Evolutionary conservation across 1,140 invertebrate genomes (phyloP), one percentile per base, ranked within the genome.

Genomic region (Drosophila aff.): DNA sequence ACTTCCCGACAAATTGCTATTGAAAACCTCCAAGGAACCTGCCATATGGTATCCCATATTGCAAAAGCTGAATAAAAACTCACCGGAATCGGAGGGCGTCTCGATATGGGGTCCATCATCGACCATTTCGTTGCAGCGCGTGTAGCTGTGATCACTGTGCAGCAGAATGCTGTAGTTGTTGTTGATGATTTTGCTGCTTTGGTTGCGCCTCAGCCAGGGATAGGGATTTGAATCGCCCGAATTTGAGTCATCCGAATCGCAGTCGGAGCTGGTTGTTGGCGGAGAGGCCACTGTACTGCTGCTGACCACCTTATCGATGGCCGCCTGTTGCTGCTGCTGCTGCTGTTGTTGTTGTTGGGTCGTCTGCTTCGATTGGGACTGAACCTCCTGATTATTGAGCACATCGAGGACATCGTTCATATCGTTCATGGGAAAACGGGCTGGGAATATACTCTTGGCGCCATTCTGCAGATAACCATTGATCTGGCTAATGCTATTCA

Each of bases 31-130:
- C 16, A 13, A 26, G 9, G 23, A 15, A 23, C 10, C 31, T 9
- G 10, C n/a, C 18, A 44, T 21, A 4, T 26, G 28, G 23, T 18
- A 23, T 23, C 15, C 8, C 52, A 15, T 15, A 26, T 23, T 23
- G 10, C 4, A 33, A 28, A 26, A 50, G 5, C 16, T 40, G 38
- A 7, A 16, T 40, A 40, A 38, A 40, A 85, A 96, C 96, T 96
- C 93, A 96, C 97, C 96, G 60, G 97, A 97, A 94, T 97, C 97
- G 4, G 97, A 97, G 49, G 97, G 96, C 69, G 97, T 97, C 80
- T 97, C 96, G 4, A 97, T 95, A 47, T 96, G 66, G 44, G 68
- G 71, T 61, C 76, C 53, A 40, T 79, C 76, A 96, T 43, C 96
- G 94, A 74, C 80, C 74, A 87, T 93, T 28, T 92, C 91, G 21